phyloP scores from a whole-genome alignment of 2,113 vertebrate genomes.

The Carettochelys insculpta region DNA sequence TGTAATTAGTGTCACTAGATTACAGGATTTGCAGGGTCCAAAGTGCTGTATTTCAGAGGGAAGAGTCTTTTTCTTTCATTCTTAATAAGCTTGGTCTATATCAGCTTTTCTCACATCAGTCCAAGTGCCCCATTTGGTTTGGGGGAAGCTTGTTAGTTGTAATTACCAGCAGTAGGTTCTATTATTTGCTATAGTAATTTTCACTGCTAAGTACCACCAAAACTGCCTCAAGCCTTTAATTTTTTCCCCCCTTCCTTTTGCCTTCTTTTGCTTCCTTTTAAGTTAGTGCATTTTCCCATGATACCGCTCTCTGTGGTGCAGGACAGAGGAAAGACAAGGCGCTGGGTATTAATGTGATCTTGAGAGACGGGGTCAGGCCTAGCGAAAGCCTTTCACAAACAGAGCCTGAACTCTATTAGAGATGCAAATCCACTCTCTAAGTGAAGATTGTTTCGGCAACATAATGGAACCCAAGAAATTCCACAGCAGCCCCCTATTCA shows the following conservation, averaged over 20 bases:
- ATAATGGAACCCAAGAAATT: constrained; percentile 86
- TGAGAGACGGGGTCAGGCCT: constrained; percentile 85
- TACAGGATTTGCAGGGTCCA: constrained; percentile 77
- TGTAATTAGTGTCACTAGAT: constrained; percentile 80
- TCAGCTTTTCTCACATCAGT: constrained; percentile 82
- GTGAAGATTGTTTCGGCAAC: constrained; percentile 84
- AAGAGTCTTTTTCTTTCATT: constrained; percentile 75
- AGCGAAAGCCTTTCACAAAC: constrained; percentile 89
- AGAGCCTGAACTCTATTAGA: constrained; percentile 90
- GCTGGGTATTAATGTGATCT: constrained; percentile 83
- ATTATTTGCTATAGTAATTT: constrained; percentile 91
- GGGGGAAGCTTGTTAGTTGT: constrained; percentile 84
- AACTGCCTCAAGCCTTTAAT: constrained; percentile 85
- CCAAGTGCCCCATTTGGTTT: constrained; percentile 81
- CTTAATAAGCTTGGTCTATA: constrained; percentile 81
- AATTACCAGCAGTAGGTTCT: constrained; percentile 89
- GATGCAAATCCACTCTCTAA: constrained; percentile 95
- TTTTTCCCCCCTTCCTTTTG: constrained; percentile 73
- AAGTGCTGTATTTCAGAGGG: constrained; percentile 73
- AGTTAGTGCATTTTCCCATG: constrained; percentile 89
- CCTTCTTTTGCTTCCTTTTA: constrained; percentile 80
- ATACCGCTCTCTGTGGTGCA: constrained; percentile 75
- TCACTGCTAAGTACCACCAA: constrained; percentile 87
- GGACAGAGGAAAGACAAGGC: constrained; percentile 74
- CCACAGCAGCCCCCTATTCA: constrained; percentile 76